Evolutionary conservation across 2,888 invertebrate genomes (phyloP), one percentile per base, ranked within the genome.

Genomic region (Opisthograptis luteolata): DNA sequence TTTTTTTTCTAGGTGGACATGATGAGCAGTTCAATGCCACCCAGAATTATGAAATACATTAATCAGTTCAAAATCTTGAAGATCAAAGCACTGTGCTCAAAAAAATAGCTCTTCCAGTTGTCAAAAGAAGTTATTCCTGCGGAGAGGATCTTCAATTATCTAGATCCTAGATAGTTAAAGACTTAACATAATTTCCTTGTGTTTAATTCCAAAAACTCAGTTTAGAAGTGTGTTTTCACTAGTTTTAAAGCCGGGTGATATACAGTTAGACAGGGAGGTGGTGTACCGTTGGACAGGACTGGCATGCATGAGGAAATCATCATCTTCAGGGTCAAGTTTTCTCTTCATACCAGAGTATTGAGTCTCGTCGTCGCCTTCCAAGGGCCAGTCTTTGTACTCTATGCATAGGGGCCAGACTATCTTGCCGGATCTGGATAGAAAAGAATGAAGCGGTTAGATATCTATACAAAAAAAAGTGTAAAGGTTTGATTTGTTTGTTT

Each of bases 381-480:
- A 85, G 3, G 77, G 58, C 70, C 84, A 83, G 57, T 90, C 88
- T 68, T 91, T 89, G 65, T 92, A 92, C 56, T 92, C 91, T 63
- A 89, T 82, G 70, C 92, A 92, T 3, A 91, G 70, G 0, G 91
- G 91, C 82, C 87, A 85, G 46, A 92, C 86, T 63, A 79, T 85
- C 71, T 86, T 83, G 1, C 87, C 91, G 0, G 92, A 92, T 60
- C 92, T 92, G 79, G 10, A 64, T 75, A 55, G 28, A 35, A 40
- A 46, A 48, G 40, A 28, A 13, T 2, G 6, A 2, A 2, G n/a
- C 8, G 3, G 17, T 17, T 8, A 10, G 25, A 25, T 1, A 25
- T n/a, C n/a, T n/a, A n/a, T n/a, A n/a, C n/a, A n/a, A n/a, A n/a
- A n/a, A n/a, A n/a, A n/a, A n/a, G n/a, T n/a, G n/a, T n/a, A n/a